Conservation (phyloP, 2,797 vertebrate genomes). For the Crocidura indochinensis region DNA sequence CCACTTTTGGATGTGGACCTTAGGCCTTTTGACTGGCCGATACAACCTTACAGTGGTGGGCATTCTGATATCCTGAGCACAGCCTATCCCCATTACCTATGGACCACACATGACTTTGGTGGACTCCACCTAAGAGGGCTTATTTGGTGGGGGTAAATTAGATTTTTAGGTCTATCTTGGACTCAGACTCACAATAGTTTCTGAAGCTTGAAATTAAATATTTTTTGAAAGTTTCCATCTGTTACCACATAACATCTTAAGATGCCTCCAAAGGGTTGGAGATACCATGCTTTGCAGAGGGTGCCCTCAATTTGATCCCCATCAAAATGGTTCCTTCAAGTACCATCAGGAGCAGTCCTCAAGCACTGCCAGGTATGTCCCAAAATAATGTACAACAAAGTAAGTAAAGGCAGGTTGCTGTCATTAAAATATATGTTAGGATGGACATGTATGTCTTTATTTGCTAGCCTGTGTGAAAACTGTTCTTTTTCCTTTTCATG, state of each 20-base stretch:
- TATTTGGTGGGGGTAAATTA: slow-evolving; percentile 24
- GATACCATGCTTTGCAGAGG: too few species aligned
- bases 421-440: slow-evolving; percentile 32
- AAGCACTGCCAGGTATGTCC: too few species aligned
- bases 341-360: too few species aligned
- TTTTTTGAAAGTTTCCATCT: slow-evolving; percentile 63
- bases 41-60: not conserved
- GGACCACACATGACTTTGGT: not conserved
- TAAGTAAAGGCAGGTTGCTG: slow-evolving; percentile 29
- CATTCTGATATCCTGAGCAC: too few species aligned
- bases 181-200: slow-evolving; percentile 9
- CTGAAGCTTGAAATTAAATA: slow-evolving; percentile 60
- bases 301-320: too few species aligned
- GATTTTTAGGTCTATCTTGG: not conserved
- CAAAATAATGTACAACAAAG: too few species aligned
- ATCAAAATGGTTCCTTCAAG: too few species aligned
- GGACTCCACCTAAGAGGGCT: not conserved
- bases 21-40: slow-evolving; percentile 41
- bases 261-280: too few species aligned
- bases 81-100: accelerated
- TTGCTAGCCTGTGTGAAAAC: slow-evolving; percentile 31
- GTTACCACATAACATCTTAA: slow-evolving; percentile 38
- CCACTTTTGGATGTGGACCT: slow-evolving; percentile 31
- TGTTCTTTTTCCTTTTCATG: not conserved
- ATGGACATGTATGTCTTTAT: slow-evolving; percentile 39